A percentile compares a stretch with the other conserved stretches of the same genome.
Evolutionary conservation across 2,797 vertebrate genomes (phyloP).

Genomic region (Todus mexicanus): DNA sequence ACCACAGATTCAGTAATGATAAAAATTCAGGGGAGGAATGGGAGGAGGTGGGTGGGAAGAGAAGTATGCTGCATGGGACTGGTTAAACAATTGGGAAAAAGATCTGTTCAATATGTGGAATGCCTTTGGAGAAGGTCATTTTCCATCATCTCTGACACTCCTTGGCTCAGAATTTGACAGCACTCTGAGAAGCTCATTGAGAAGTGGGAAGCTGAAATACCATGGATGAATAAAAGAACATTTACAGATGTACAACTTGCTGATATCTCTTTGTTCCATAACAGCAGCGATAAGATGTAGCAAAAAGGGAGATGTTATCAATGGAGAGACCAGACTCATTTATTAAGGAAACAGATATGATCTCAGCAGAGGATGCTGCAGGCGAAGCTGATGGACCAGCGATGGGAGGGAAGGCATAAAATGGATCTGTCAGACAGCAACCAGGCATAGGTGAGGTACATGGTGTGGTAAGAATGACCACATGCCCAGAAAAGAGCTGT

Average conservation of each 20-base stretch:
- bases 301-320: slow-evolving; percentile 67
- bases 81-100: background rate
- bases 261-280: slow-evolving; percentile 61
- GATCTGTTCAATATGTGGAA: background rate
- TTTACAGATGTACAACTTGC: slow-evolving; percentile 26
- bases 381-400: background rate
- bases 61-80: background rate
- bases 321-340: slow-evolving; percentile 58
- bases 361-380: slow-evolving; percentile 43
- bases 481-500: background rate
- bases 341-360: slow-evolving; percentile 63
- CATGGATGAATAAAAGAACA: slow-evolving; percentile 37
- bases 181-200: slow-evolving; percentile 2
- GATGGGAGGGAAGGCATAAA: background rate
- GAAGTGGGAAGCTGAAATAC: slow-evolving; percentile 41
- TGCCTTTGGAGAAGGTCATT: slow-evolving; percentile 50
- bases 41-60: background rate
- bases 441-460: background rate
- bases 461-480: background rate
- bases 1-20: background rate
- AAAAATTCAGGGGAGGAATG: background rate
- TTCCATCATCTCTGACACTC: slow-evolving; percentile 7
- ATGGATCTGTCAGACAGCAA: background rate
- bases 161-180: background rate
- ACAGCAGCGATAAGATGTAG: slow-evolving; percentile 54